Evolutionary conservation across 2,113 vertebrate genomes (phyloP), one percentile per base, ranked within the genome.

Genomic region (Chamaea fasciata): DNA sequence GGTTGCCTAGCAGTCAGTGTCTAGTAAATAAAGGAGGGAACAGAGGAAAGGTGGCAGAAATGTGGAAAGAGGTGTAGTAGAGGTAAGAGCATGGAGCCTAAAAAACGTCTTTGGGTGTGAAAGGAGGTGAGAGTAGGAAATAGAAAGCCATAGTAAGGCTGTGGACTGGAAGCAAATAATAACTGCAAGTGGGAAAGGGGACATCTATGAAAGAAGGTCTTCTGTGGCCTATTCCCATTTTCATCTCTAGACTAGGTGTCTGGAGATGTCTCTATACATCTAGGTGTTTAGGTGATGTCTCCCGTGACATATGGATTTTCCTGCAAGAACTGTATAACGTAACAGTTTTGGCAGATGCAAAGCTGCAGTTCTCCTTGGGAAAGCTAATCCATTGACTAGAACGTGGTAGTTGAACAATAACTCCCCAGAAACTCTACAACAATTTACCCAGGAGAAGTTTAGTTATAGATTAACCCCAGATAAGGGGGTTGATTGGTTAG

Each of bases 401-500:
- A 70, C 1, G 1, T 31, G 33, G 42, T 68, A 59, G 83, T 87
- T 94, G 92, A 94, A 93, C 64, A 93, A 4, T 89, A 90, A 93
- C 60, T 94, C 64, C 75, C 60, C 64, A 84, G 80, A 89, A 95
- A 50, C 13, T 12, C 26, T 74, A 62, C 55, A 71, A 41, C 62
- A 67, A 52, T 89, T 92, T 60, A 70, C 47, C 17, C n/a, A 75
- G 56, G 64, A 52, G 55, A 92, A 88, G 22, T 62, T 83, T 59
- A 67, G 83, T 90, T 95, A 78, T 21, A 92, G 71, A 88, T 97
- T 93, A 95, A 96, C 57, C 21, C 35, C 52, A 74, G 67, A 74
- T 31, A 15, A 93, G 35, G 31, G 2, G 3, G 4, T 89, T 91
- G 41, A 44, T 49, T 84, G 42, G 47, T 68, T 71, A 84, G 86